Evolutionary conservation across 1,140 invertebrate genomes (phyloP), one percentile per base, ranked within the genome.

Genomic region (Pristionchus pacificus): DNA sequence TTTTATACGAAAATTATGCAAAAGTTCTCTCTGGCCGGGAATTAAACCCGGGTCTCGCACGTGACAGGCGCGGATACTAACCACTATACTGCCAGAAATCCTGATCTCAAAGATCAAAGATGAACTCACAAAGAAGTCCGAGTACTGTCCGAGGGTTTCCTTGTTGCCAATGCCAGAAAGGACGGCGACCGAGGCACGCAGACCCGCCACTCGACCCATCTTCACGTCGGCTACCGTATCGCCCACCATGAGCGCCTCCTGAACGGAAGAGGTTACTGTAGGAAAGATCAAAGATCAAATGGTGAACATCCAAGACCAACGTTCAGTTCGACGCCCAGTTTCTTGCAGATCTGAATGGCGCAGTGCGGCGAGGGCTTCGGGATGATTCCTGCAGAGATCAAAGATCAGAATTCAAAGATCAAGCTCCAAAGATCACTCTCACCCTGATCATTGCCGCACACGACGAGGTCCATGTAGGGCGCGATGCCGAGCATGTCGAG

Each of bases 141-240:
- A 68, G 66, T 73, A 73, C 57, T 73, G 29, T 30, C 65, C 60
- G 59, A 73, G 24, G 0, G 65, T 68, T 29, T 61, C 61, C 2
- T 66, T 59, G 2, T 55, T 70, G 24, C 71, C 71, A 30, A 73
- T 66, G 6, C 71, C 71, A 1, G 71, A 63, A 60, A 73, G 55
- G 6, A 73, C 71, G n/a, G 71, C 71, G 10, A 73, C 71, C 19
- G 31, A 55, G 3, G 71, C 71, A 27, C 64, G 55, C 0, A 73
- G 71, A 30, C 71, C 71, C 28, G 71, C 71, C n/a, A 73, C 60
- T 31, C 60, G 60, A n/a, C 58, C 71, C 71, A 72, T 73, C 60
- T 73, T 73, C 30, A 73, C 29, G 28, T 73, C 71, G 49, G 71
- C 71, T 58, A 73, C 68, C 27, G 71, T 73, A 30, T 73, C 71